Conservation (phyloP, 2,888 invertebrate species). For the Lasioglossum villosulum region DNA sequence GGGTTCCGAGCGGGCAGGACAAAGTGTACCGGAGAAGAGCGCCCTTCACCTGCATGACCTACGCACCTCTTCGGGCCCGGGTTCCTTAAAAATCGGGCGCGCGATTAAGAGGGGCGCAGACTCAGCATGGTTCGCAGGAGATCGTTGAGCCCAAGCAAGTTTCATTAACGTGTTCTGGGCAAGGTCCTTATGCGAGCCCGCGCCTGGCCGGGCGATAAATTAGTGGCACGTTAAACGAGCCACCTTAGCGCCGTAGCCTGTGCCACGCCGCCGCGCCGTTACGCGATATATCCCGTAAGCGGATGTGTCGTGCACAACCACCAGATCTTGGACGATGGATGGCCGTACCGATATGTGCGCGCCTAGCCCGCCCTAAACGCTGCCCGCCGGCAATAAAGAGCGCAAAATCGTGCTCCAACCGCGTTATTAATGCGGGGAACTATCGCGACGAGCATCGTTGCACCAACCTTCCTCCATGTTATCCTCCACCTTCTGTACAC, state of each 20-base stretch:
- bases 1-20: not conserved
- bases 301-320: constrained; percentile 73
- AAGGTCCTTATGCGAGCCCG: constrained; percentile 43
- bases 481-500: constrained; percentile 27
- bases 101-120: constrained; percentile 48
- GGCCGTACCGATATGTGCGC: constrained; percentile 63
- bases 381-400: constrained; percentile 70
- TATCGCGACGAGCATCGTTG: constrained; percentile 69
- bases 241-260: constrained; percentile 62
- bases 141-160: constrained; percentile 45
- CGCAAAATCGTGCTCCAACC: constrained; percentile 70
- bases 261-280: constrained; percentile 58
- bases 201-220: constrained; percentile 63
- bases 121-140: constrained; percentile 18
- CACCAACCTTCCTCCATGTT: constrained; percentile 37
- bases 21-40: not conserved
- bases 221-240: constrained; percentile 68
- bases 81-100: constrained; percentile 10
- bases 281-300: constrained; percentile 76
- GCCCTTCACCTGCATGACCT: constrained; percentile 6
- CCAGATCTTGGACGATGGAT: constrained; percentile 72
- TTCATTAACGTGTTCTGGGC: constrained; percentile 62
- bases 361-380: constrained; percentile 62
- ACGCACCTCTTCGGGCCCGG: constrained; percentile 1
- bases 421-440: constrained; percentile 72